Percentiles rank a stretch among this genome's conserved stretches.
Evolutionary conservation across 1,140 invertebrate species (phyloP).

Genomic region (Formica selysi): DNA sequence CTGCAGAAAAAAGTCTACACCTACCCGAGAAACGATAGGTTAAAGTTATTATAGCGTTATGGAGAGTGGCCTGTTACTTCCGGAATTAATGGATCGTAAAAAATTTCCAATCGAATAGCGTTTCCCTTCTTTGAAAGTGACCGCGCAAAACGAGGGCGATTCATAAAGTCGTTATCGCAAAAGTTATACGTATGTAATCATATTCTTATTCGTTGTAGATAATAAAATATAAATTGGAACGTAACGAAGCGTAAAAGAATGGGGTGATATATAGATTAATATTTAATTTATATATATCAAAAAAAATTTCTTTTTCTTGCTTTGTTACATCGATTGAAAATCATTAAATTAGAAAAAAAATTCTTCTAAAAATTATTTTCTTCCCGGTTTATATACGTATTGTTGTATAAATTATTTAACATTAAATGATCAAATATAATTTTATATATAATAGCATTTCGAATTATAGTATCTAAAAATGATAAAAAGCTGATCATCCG

Average conservation of each 20-base stretch:
- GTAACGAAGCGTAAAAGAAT: slow-evolving; percentile 23
- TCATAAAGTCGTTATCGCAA: slow-evolving; percentile 31
- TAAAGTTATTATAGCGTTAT: slow-evolving; percentile 68
- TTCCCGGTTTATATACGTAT: not conserved
- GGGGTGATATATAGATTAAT: not conserved
- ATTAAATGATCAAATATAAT: not conserved
- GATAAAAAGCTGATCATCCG: not conserved
- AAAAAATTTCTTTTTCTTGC: not conserved
- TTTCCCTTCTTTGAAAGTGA: slow-evolving; percentile 22
- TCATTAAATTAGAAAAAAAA: slow-evolving; percentile 1
- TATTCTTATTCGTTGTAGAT: not conserved
- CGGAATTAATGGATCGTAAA: slow-evolving; percentile 72
- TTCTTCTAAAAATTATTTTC: not conserved
- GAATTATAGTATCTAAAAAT: not conserved
- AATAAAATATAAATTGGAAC: slow-evolving; percentile 15
- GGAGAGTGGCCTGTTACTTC: slow-evolving; percentile 56
- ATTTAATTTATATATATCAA: slow-evolving; percentile 6
- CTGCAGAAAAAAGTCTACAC: not conserved
- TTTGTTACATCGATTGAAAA: slow-evolving; percentile 10
- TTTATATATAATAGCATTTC: not conserved
- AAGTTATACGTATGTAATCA: not conserved
- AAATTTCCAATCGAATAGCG: slow-evolving; percentile 63
- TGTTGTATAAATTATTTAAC: slow-evolving; percentile 21
- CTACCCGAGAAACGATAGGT: slow-evolving; percentile 45
- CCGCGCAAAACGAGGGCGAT: not conserved